Conservation (phyloP, 2,113 vertebrate genomes). For the Monarcha castaneiventris region DNA sequence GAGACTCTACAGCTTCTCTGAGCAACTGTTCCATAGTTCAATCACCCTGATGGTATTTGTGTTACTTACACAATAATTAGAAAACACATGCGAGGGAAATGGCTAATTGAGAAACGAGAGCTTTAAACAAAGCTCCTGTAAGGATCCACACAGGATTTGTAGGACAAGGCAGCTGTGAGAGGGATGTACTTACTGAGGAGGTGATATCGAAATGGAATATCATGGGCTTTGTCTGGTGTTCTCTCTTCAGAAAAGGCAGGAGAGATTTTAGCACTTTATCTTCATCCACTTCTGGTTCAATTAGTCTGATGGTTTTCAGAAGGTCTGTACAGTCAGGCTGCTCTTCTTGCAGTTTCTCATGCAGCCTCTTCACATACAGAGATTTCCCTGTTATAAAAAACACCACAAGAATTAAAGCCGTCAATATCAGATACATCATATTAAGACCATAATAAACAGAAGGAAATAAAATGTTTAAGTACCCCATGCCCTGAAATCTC, state of each 20-base stretch:
- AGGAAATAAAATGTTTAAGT: not conserved
- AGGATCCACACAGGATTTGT: not conserved
- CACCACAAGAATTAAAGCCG: not conserved
- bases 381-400: conserved; percentile 83
- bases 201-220: conserved; percentile 93
- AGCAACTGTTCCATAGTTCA: not conserved
- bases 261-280: conserved; percentile 76
- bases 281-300: conserved; percentile 84
- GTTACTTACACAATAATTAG: not conserved
- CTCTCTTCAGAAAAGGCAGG: conserved; percentile 72
- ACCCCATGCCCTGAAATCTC: not conserved
- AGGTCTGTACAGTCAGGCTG: not conserved
- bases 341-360: conserved; percentile 68
- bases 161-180: not conserved
- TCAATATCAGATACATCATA: not conserved
- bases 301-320: conserved; percentile 83
- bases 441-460: not conserved
- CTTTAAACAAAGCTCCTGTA: not conserved
- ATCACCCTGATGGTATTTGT: not conserved
- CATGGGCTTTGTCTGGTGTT: conserved; percentile 61
- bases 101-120: not conserved
- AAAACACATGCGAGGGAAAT: not conserved
- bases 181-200: conserved; percentile 81
- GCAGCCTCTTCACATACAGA: conserved; percentile 85
- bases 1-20: not conserved